Base-by-base conservation (phyloP, 2,888 invertebrate species). In the Sericinus montela region DNA sequence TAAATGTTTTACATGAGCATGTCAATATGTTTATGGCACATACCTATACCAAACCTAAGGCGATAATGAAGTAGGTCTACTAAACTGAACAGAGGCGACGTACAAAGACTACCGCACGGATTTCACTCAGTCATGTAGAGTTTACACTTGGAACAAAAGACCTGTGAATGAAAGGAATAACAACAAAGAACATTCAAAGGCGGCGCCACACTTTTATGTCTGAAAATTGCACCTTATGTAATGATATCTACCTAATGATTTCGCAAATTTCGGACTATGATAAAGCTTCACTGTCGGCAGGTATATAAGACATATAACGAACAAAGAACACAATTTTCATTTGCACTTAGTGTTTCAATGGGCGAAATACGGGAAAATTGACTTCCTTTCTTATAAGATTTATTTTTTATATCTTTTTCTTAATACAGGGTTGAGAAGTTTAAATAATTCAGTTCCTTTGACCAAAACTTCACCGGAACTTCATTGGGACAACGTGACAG, bases 231-330 rank as follows among this genome's bases (percentile, higher is more conserved):
- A 29, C 23, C 10, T 6, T 30, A 45, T 5, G 5, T 4, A 10
- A 2, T 10, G 19, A 9, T 14, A 1, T n/a, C 5, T 38, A 45
- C 11, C 28, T 1, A 5, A 4, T 16, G 15, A 29, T 23, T 13
- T 42, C 13, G n/a, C 35, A 36, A 11, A 8, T 25, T 25, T 25
- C 4, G 8, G 8, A 11, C 11, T 16, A 11, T 16, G 13, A 13
- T 14, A 41, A 16, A 25, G 16, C 25, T 16, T 39, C 14, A 14
- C 32, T 15, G 34, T 48, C 47, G 53, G 50, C 64, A 69, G 67
- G 69, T 72, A 74, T 63, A 61, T 63, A 69, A 66, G 63, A 68
- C 66, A 68, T 59, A 56, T 57, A 56, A 55, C 54, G 62, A 59
- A 55, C 54, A 57, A 47, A 52, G 48, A 28, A n/a, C n/a, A 25